Conservation (phyloP, 2,888 invertebrate species). For the Cheilosia soror region DNA sequence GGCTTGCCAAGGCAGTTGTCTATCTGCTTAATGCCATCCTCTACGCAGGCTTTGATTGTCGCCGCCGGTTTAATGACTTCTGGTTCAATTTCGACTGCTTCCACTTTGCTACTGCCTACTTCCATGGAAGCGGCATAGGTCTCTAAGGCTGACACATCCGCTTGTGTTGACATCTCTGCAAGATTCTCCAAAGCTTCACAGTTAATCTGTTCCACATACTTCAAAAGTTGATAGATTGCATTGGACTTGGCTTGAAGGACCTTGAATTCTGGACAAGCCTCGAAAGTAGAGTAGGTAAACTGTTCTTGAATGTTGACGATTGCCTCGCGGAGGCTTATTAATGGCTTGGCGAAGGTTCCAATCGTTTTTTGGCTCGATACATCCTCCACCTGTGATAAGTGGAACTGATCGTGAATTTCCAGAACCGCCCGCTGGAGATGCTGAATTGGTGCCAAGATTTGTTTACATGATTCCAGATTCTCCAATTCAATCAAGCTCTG, state of each 20-base stretch:
- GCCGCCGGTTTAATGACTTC: conserved; percentile 54
- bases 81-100: conserved; percentile 48
- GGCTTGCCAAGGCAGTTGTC: conserved; percentile 80
- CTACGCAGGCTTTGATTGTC: conserved; percentile 76
- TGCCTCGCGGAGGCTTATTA: conserved; percentile 78
- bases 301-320: conserved; percentile 78
- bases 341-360: conserved; percentile 77
- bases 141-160: conserved; percentile 86
- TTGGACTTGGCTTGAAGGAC: conserved; percentile 76
- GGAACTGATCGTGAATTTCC: conserved; percentile 81
- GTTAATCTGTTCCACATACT: conserved; percentile 80
- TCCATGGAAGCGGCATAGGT: conserved; percentile 84
- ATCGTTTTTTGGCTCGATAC: conserved; percentile 72
- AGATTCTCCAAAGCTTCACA: conserved; percentile 83
- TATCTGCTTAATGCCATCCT: conserved; percentile 81
- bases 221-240: conserved; percentile 77
- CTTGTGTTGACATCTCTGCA: conserved; percentile 86
- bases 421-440: conserved; percentile 81
- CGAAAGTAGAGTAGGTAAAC: conserved; percentile 70
- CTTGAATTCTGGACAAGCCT: conserved; percentile 76
- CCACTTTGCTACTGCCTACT: conserved; percentile 62
- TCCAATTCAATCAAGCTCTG: conserved; percentile 77
- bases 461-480: conserved; percentile 78
- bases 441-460: conserved; percentile 81
- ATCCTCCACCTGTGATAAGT: conserved; percentile 77